Evolutionary conservation across 1,140 invertebrate genomes (phyloP), one percentile per base, ranked within the genome.

Genomic region (Hestina assimilis): DNA sequence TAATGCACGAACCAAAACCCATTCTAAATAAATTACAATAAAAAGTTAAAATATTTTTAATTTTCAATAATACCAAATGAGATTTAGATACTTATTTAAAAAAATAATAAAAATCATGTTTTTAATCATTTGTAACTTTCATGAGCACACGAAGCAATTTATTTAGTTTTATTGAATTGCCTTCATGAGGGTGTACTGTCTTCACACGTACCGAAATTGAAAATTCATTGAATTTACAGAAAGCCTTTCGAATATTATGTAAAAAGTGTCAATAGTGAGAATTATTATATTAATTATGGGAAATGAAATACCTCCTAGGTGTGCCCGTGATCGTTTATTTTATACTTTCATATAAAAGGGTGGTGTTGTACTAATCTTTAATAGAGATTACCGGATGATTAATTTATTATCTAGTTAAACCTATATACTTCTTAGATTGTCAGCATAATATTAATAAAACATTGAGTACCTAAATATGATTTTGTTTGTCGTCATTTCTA

Each of bases 381-480:
- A 74, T 78, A 78, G 69, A 69, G 62, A 77, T 72, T 75, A 79
- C 72, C 75, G 74, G 65, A 69, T 63, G 62, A 74, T 63, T 84
- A 76, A 85, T 84, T 87, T 84, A 80, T 84, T 84, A 63, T 66
- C 72, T 84, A 85, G 79, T 70, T 71, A 72, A 72, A 72, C 71
- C 66, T 82, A 81, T 81, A 83, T 72, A 84, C 73, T 84, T 83
- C 63, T 83, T 87, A 87, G 80, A 79, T 79, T 81, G 79, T 86
- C 80, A 78, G 80, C 72, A 86, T 83, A 73, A 76, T 74, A 81
- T 74, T 78, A 79, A 69, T 66, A 83, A 82, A 85, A 75, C 72
- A 83, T 73, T 79, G 69, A 83, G 72, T 81, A 79, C 69, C 63
- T 75, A 59, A 52, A 41, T 38, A 20, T 42, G 7, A n/a, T 59